Conservation (phyloP, 2,113 vertebrate species). For the Gallinago media region DNA sequence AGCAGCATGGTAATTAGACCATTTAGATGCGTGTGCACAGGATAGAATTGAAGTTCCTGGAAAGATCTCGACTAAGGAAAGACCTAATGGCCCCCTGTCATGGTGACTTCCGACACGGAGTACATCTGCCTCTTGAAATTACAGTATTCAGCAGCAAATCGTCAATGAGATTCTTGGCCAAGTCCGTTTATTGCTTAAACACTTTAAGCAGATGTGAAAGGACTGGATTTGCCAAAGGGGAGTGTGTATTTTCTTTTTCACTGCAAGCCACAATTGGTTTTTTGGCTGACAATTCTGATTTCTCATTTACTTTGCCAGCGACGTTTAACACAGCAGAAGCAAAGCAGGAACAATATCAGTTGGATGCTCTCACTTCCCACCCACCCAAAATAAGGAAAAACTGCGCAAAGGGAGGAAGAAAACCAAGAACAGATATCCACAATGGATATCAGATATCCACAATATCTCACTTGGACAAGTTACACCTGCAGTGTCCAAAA, state of each 20-base stretch:
- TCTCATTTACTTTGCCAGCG: neutral
- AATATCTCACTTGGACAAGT: neutral
- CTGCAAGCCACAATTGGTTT: neutral
- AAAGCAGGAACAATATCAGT: neutral
- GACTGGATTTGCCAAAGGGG: slow-evolving; percentile 9
- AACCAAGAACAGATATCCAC: neutral
- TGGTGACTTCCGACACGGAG: neutral
- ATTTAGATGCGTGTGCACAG: neutral
- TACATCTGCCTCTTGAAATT: neutral
- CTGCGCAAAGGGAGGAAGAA: neutral
- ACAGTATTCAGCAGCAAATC: neutral
- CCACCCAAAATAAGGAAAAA: neutral
- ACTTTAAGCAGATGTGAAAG: neutral
- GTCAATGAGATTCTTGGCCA: neutral
- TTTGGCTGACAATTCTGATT: slow-evolving; percentile 10
- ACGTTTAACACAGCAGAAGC: neutral
- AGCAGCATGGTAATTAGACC: neutral
- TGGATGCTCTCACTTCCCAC: neutral
- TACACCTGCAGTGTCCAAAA: neutral
- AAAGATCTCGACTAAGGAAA: neutral
- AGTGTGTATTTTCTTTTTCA: neutral
- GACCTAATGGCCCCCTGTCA: neutral
- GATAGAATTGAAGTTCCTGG: neutral
- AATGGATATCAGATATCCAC: neutral
- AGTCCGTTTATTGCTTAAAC: neutral